Evolutionary conservation across 2,113 vertebrate species (phyloP).

Genomic region (Channa argus): DNA sequence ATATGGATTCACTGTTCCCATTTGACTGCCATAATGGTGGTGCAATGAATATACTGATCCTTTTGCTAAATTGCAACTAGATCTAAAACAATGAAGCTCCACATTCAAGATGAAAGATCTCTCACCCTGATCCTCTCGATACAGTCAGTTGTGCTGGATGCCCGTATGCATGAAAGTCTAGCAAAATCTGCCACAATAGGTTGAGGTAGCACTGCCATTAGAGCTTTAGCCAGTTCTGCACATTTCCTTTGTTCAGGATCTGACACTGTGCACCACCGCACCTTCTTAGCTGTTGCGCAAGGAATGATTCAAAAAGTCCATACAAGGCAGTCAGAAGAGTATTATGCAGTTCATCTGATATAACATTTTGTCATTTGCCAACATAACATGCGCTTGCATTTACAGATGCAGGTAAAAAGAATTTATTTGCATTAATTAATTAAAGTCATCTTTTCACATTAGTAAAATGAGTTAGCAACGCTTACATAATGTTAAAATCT

Average conservation of each 20-base stretch:
- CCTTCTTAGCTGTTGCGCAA: slow-evolving; percentile 86
- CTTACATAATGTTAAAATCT: neutral
- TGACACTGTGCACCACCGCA: slow-evolving; percentile 91
- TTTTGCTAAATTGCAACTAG: too few relatives aligned
- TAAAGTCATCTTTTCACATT: neutral
- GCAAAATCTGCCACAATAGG: slow-evolving; percentile 73
- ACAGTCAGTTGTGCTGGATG: slow-evolving; percentile 87
- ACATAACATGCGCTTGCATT: neutral
- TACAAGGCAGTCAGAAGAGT: neutral
- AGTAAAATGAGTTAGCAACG: neutral
- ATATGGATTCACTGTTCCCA: too few relatives aligned
- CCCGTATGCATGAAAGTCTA: slow-evolving; percentile 88
- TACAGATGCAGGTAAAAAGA: neutral
- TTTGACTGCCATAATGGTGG: too few relatives aligned
- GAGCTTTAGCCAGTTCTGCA: slow-evolving; percentile 87
- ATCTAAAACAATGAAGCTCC: too few relatives aligned
- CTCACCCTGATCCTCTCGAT: slow-evolving; percentile 90
- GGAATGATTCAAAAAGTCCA: neutral
- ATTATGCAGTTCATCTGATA: neutral
- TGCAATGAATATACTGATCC: too few relatives aligned
- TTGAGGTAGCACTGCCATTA: slow-evolving; percentile 79
- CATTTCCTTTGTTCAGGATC: slow-evolving; percentile 90
- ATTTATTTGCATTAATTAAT: neutral
- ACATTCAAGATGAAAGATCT: neutral
- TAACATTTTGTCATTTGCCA: neutral